These are phyloP conservation scores for Cremastobaeus sp. DNA, from an alignment of 2,888 invertebrate species.

Conservation along the genomic window DNA sequence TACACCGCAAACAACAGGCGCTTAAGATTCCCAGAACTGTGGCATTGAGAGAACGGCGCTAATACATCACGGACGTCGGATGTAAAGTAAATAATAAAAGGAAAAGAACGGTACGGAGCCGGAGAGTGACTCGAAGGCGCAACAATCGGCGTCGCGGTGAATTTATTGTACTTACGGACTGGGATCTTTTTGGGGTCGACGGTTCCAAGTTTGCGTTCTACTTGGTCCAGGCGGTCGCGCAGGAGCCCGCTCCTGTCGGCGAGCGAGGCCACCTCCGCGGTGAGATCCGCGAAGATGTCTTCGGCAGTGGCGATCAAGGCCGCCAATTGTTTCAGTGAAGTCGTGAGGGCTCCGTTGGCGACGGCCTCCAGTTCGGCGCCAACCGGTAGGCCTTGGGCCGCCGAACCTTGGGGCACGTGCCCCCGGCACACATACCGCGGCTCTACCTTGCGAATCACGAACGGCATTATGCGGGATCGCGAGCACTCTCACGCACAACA, in stretches of 20 bases:
- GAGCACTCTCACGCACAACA: slow-evolving; percentile 56
- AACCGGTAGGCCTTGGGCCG: slow-evolving; percentile 88
- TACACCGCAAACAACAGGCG: not conserved
- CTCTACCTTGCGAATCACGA: slow-evolving; percentile 90
- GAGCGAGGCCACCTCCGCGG: slow-evolving; percentile 86
- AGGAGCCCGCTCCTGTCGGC: slow-evolving; percentile 86
- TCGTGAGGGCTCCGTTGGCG: slow-evolving; percentile 91
- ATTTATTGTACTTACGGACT: slow-evolving; percentile 96
- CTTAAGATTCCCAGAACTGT: slow-evolving; percentile 1
- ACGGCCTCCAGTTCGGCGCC: slow-evolving; percentile 92
- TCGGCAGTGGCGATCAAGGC: slow-evolving; percentile 90
- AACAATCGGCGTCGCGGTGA: too few relatives aligned
- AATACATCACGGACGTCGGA: not conserved
- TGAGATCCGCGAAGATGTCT: slow-evolving; percentile 91
- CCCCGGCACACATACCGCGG: slow-evolving; percentile 87
- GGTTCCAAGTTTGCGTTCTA: slow-evolving; percentile 85
- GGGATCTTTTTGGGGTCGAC: slow-evolving; percentile 93
- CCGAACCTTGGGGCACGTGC: slow-evolving; percentile 89
- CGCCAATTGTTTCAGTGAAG: slow-evolving; percentile 90
- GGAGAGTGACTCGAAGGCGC: too few relatives aligned
- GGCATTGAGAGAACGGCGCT: not conserved
- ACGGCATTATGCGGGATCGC: slow-evolving; percentile 83
- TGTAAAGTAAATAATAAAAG: not conserved
- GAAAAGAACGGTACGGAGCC: not conserved
- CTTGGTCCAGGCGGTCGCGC: slow-evolving; percentile 84